Conservation (phyloP, 2,888 invertebrate genomes). For the Diarsia mendica region DNA sequence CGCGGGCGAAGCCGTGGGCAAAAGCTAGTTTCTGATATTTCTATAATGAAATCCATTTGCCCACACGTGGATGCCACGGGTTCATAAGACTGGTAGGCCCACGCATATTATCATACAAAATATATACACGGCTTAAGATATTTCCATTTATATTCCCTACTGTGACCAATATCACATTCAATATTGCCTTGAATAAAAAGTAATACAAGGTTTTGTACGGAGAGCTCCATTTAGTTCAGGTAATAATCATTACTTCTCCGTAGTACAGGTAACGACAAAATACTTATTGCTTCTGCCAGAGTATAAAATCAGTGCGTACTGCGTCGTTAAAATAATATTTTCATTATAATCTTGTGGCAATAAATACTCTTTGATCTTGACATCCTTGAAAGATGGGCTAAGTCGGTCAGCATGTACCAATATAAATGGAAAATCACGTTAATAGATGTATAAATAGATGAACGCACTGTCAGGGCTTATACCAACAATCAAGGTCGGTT, state of each 20-base stretch:
- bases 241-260: conserved; percentile 31
- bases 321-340: conserved; percentile 28
- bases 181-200: conserved; percentile 45
- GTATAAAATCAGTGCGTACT: conserved; percentile 2
- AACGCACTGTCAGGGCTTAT: not conserved
- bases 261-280: conserved; percentile 19
- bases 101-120: conserved; percentile 33
- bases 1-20: too few relatives aligned
- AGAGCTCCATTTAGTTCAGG: conserved; percentile 33
- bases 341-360: conserved; percentile 24
- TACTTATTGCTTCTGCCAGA: conserved; percentile 20
- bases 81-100: conserved; percentile 1
- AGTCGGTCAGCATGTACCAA: conserved; percentile 32
- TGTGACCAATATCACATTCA: conserved; percentile 45
- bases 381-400: conserved; percentile 15
- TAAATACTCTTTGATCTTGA: conserved; percentile 34
- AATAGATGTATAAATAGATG: not conserved
- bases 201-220: conserved; percentile 28
- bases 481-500: not conserved
- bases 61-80: not conserved
- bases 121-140: conserved; percentile 28
- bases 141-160: conserved; percentile 37
- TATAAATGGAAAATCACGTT: conserved; percentile 19
- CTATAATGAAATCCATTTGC: not conserved
- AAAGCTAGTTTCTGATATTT: not conserved